Evolutionary conservation across 2,797 vertebrate genomes (phyloP).

Genomic region (Oreochromis grahami): DNA sequence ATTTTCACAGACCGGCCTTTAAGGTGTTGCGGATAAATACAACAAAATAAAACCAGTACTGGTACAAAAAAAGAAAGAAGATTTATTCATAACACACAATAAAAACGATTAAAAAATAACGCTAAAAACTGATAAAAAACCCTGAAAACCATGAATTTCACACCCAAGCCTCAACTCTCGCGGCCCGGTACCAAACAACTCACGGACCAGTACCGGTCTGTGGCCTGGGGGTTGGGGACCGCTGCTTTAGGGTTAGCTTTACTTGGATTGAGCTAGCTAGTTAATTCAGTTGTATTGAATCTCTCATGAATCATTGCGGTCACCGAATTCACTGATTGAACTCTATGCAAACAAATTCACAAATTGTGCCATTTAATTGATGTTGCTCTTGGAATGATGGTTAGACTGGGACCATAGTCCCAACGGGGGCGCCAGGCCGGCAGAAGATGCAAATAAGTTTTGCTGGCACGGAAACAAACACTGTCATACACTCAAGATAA

Average conservation of each 20-base stretch:
- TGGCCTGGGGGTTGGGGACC: neutral
- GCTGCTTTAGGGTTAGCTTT: neutral
- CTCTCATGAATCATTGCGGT: neutral
- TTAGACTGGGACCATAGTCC: neutral
- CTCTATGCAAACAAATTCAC: neutral
- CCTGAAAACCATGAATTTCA: neutral
- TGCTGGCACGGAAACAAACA: neutral
- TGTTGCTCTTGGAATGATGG: neutral
- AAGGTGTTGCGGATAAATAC: neutral
- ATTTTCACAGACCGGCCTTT: neutral
- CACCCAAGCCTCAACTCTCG: neutral
- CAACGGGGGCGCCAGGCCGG: accelerated
- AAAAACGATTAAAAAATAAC: neutral
- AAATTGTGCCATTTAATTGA: neutral
- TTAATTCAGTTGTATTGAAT: neutral
- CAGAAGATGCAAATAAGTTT: neutral
- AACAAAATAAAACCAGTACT: neutral
- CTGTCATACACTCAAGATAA: slow-evolving; percentile 32
- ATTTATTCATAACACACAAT: neutral
- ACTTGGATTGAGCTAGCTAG: neutral
- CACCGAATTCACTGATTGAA: neutral
- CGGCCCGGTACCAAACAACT: neutral
- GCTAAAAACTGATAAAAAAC: neutral
- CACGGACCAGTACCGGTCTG: neutral
- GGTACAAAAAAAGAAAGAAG: neutral